Conservation (phyloP, 2,113 vertebrate species). For the Brienomyrus brachyistius region DNA sequence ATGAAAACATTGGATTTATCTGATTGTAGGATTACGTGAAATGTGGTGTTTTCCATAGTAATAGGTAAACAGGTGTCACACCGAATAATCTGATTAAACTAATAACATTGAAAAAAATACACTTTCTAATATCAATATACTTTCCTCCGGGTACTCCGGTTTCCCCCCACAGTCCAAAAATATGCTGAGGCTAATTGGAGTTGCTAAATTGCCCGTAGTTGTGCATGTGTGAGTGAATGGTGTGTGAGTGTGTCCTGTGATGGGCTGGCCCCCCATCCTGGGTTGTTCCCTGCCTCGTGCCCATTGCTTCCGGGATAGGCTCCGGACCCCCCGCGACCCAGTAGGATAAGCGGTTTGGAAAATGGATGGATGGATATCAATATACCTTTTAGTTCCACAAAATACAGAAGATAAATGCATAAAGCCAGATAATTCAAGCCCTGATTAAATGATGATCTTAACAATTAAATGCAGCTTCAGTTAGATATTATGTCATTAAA, state of each 20-base stretch:
- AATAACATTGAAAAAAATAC: not conserved
- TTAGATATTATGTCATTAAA: not conserved
- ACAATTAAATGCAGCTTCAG: not conserved
- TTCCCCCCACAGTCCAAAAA: too few relatives aligned
- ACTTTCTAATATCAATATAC: not conserved
- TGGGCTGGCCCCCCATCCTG: too few relatives aligned
- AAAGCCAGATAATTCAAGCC: not conserved
- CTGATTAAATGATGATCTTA: not conserved
- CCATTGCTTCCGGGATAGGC: too few relatives aligned
- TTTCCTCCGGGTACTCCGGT: too few relatives aligned
- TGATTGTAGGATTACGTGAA: not conserved
- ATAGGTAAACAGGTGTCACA: not conserved
- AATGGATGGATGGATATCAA: not conserved
- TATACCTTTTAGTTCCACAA: not conserved
- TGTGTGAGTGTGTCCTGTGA: too few relatives aligned
- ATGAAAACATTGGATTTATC: not conserved
- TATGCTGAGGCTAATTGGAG: too few relatives aligned
- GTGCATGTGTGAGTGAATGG: too few relatives aligned
- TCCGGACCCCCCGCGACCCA: too few relatives aligned
- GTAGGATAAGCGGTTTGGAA: too few relatives aligned
- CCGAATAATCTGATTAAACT: not conserved
- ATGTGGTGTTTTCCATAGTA: not conserved
- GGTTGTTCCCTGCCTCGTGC: too few relatives aligned
- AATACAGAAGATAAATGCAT: not conserved
- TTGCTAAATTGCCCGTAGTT: too few relatives aligned